These are phyloP conservation scores for Metopia argyrocephala DNA, from an alignment of 2,888 invertebrate species.

Conservation along the genomic window DNA sequence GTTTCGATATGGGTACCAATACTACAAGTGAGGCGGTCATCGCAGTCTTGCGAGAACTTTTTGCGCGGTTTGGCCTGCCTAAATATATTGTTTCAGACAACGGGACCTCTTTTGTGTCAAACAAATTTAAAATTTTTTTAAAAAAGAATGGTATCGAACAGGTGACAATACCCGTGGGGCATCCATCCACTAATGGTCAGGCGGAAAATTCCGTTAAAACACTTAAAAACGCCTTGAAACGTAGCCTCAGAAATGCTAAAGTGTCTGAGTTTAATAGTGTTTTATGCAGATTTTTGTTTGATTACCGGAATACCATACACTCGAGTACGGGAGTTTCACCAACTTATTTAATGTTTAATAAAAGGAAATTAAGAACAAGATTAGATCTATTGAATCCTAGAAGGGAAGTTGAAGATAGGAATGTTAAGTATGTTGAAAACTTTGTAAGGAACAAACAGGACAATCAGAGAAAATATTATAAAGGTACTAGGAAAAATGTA, in stretches of 20 bases:
- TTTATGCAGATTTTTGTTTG: constrained; percentile 46
- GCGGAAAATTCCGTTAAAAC: no score
- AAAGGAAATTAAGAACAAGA: no score
- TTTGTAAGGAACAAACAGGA: constrained; percentile 19
- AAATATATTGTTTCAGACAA: no score
- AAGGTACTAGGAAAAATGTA: constrained; percentile 12
- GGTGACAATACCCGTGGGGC: constrained; percentile 50
- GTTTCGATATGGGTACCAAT: no score
- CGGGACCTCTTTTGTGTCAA: no score
- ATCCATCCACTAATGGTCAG: constrained; percentile 54
- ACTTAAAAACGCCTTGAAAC: constrained; percentile 58
- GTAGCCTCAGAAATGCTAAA: constrained; percentile 34
- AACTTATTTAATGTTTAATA: no score
- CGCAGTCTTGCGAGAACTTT: constrained; percentile 45
- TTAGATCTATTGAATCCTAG: constrained; percentile 60
- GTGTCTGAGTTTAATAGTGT: constrained; percentile 43
- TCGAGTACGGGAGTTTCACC: constrained; percentile 55
- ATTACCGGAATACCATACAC: no score
- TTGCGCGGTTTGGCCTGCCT: constrained; percentile 67
- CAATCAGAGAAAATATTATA: constrained; percentile 33
- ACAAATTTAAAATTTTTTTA: constrained; percentile 64
- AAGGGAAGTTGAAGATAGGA: not conserved
- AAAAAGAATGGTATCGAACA: constrained; percentile 59
- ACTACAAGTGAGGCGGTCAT: no score
- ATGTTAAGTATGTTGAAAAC: not conserved